These are phyloP conservation scores for Heliothis subflexa DNA, from an alignment of 1,140 invertebrate species.

Conservation along the genomic window DNA sequence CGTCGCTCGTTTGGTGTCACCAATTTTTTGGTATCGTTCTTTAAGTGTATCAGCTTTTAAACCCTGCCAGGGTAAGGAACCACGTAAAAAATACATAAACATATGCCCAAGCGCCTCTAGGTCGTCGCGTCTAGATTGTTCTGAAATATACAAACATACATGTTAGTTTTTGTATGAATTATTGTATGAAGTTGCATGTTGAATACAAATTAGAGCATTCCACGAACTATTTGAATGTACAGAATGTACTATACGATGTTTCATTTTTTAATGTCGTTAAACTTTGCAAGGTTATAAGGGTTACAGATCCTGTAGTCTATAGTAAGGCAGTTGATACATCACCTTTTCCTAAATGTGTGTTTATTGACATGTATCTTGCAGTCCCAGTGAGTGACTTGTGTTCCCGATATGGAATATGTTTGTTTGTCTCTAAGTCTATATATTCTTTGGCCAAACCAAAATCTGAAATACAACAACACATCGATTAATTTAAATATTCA, in stretches of 20 bases:
- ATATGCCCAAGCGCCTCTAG: conserved; percentile 99
- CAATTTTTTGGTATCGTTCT: conserved; percentile 99
- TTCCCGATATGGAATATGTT: conserved; percentile 99
- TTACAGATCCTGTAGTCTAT: conserved; percentile 4
- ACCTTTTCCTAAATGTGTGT: conserved; percentile 99
- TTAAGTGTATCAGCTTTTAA: conserved; percentile 99
- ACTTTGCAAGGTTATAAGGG: conserved; percentile 27
- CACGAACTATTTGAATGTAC: conserved; percentile 26
- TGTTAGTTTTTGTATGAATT: conserved; percentile 33
- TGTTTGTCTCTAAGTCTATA: conserved; percentile 99
- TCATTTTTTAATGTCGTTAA: conserved; percentile 20
- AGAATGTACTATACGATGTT: conserved; percentile 25
- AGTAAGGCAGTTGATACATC: conserved; percentile 51
- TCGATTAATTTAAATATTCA: conserved; percentile 28
- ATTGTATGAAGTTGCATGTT: conserved; percentile 33
- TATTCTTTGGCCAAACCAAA: conserved; percentile 99
- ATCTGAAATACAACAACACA: conserved; percentile 88
- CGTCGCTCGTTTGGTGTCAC: conserved; percentile 99
- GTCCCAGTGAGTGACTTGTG: conserved; percentile 99
- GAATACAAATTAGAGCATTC: conserved; percentile 40
- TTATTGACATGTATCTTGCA: conserved; percentile 99
- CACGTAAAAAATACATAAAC: conserved; percentile 99
- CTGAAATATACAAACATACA: conserved; percentile 85
- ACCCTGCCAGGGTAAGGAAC: conserved; percentile 99
- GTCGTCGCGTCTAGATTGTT: conserved; percentile 99